Conservation (phyloP, 1,140 invertebrate species). For the Drosophila arawakana region DNA sequence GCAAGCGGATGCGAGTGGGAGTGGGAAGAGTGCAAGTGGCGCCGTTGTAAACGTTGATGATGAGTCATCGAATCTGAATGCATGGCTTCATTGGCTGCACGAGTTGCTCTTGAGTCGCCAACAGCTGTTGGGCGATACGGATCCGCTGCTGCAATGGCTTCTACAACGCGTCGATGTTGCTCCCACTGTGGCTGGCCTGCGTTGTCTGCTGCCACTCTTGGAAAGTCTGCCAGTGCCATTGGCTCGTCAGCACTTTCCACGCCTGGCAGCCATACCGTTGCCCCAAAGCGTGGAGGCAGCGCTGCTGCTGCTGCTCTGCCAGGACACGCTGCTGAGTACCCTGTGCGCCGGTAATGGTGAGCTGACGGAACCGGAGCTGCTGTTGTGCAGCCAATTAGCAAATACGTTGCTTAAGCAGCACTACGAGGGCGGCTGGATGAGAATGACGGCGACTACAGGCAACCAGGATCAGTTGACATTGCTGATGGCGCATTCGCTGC, state of each 20-base stretch:
- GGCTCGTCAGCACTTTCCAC: constrained; percentile 9
- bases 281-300: constrained; percentile 28
- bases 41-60: neutral
- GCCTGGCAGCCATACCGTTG: constrained; percentile 19
- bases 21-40: neutral
- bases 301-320: constrained; percentile 52
- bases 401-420: constrained; percentile 40
- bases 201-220: constrained; percentile 43
- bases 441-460: neutral
- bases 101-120: constrained; percentile 43
- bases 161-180: constrained; percentile 10
- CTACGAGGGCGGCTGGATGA: constrained; percentile 54
- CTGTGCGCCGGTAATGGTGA: neutral
- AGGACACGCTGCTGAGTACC: constrained; percentile 45
- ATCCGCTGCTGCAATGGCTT: constrained; percentile 45
- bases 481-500: constrained; percentile 50
- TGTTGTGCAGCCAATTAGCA: constrained; percentile 20
- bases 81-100: constrained; percentile 57
- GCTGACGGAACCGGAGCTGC: constrained; percentile 3
- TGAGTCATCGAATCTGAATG: constrained; percentile 21
- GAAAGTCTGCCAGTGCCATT: constrained; percentile 24
- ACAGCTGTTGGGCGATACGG: constrained; percentile 19
- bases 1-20: neutral
- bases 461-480: constrained; percentile 26
- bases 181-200: constrained; percentile 5